Base-by-base conservation (phyloP, 1,140 invertebrate genomes). In the Conus ventricosus region DNA sequence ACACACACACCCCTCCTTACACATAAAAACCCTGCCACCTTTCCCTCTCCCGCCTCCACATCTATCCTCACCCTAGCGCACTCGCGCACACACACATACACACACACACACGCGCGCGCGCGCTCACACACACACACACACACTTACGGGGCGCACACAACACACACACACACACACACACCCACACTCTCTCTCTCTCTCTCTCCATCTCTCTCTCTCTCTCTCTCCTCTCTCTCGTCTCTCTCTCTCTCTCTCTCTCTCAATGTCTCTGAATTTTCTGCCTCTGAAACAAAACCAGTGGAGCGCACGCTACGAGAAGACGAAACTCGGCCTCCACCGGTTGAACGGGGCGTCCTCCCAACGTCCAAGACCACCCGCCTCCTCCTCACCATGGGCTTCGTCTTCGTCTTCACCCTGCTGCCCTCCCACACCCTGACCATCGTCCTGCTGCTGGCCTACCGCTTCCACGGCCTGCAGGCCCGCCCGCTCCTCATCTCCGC, bases 321-420 rank as follows among this genome's bases (percentile, higher is more conserved):
- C 84, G 88, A 88, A 89, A 90, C 51, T 91, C 90, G 17, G 83
- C 85, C 20, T 89, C 89, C 39, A 91, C 88, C 85, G 88, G 51
- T 80, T 89, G 13, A 90, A 90, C 51, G 86, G 85, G 57, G 86
- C 27, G 11, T 25, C 83, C 4, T 82, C 83, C 8, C 90, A 91
- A 51, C 90, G 54, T 90, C 92, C 80, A 93, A 93, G 76, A 94
- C 94, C 5, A 94, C 94, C 5, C 91, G 91, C 27, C 94, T 95
- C 93, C 89, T 95, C 13, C 87, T 94, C 13, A 88, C 91, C 23
- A 93, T 95, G 10, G 92, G 92, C 53, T 93, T 94, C 51, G 93
- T 91, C 4, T 94, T 93, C 89, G 90, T 94, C 0, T 53, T 92
- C 0, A 93, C 93, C 23, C 89, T 94, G 39, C 82, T 94, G 23